Base-by-base conservation (phyloP, 2,113 vertebrate species). In the Aplodontia rufa region DNA sequence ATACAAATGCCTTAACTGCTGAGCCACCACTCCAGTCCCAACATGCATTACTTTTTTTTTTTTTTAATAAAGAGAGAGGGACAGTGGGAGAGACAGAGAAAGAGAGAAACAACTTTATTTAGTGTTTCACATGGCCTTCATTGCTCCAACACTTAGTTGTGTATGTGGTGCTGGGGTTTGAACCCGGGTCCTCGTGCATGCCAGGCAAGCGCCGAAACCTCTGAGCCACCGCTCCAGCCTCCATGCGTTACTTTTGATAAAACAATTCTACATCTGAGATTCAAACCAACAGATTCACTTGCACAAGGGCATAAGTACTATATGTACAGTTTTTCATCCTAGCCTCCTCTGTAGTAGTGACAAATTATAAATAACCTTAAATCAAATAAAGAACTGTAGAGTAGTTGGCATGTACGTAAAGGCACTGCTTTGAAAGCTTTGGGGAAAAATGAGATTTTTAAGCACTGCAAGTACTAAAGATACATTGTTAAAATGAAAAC, bases 231-330 rank as follows among this genome's bases (percentile, higher is more conserved):
- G n/a, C n/a, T n/a, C n/a, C n/a, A n/a, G n/a, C n/a, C n/a, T n/a
- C n/a, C n/a, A n/a, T n/a, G 12, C 11, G 71, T 91, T 91, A 90
- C 69, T 86, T 91, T 66, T 87, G 49, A 87, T 84, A 58, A 93
- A 78, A 26, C n/a, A 93, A 62, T 74, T 68, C 53, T 28, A 71
- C 3, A 87, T 30, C 8, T 58, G 71, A 51, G 62, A 85, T 62
- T 68, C 42, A 87, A 85, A 84, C 32, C 55, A 88, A 85, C 0
- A 75, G 75, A 69, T 62, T 90, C 0, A 66, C 24, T 80, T 89
- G 22, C 40, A 84, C 5, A 93, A 85, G 83, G 74, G 12, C 71
- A 89, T 12, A 85, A 66, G 90, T 37, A 72, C 12, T 26, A 6
- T 45, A 3, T 22, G 89, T 37, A 75, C 78, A 87, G 32, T 72